Evolutionary conservation across 2,113 vertebrate genomes (phyloP), one percentile per base, ranked within the genome.

Genomic region (Hucho hucho): DNA sequence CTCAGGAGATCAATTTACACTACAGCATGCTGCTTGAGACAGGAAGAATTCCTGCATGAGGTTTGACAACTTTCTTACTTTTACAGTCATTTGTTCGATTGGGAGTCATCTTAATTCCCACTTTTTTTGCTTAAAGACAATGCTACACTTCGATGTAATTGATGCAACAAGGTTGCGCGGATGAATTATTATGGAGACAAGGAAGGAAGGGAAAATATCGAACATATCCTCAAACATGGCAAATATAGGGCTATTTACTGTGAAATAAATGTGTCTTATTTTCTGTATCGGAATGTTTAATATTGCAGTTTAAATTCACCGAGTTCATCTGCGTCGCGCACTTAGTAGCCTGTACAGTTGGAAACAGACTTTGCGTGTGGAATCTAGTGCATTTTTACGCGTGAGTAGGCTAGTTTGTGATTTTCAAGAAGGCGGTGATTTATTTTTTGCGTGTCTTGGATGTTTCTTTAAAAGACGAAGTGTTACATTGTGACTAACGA

Each of bases 111-210:
- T 5, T 25, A 0, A 1, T 24, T 73, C 32, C 0, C 66, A 26
- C 16, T 46, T 13, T 58, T 56, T 7, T 58, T 72, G 22, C 26
- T 12, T 5, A 28, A 14, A 71, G 16, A 71, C 22, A 70, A 70
- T 16, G 0, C 43, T 16, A 2, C 56, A 4, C 2, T 24, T 58
- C 56, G 25, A 61, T 25, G 24, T 70, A 16, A 25, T 79, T 4
- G 58, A 11, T 75, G 83, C 76, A 78, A 72, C 69, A 77, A 76
- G 7, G 80, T 47, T 59, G 79, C 77, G 70, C 75, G 81, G 61
- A 81, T 78, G 81, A 69, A 83, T 43, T 0, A 43, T 43, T 43
- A 43, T 43, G 22, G 28, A 53, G 12, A 64, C 13, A 56, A 74
- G 11, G 65, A 32, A 24, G 53, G 24, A 26, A 53, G 16, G 65